These are phyloP conservation scores for Macrotus californicus DNA, from an alignment of 2,113 vertebrate species.

Conservation along the genomic window DNA sequence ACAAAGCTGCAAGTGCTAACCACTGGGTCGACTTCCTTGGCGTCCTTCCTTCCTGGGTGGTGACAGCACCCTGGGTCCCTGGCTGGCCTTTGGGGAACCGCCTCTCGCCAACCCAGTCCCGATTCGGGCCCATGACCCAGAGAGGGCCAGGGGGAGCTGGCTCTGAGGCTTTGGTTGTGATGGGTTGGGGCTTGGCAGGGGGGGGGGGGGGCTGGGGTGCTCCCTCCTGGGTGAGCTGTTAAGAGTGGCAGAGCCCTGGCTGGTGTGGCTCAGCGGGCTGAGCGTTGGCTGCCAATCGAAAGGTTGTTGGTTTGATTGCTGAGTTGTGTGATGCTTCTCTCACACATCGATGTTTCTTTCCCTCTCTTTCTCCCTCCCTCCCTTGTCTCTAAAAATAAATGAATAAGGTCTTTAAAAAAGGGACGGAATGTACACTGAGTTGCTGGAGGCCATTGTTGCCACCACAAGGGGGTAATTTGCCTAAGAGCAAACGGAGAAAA, in stretches of 20 bases:
- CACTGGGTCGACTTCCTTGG: fast-evolving
- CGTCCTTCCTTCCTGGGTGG: not conserved
- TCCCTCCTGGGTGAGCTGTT: not conserved
- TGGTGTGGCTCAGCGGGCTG: no score
- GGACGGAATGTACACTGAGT: not conserved
- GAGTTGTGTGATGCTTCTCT: no score
- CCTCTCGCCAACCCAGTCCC: not conserved
- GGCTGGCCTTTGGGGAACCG: not conserved
- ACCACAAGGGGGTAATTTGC: not conserved
- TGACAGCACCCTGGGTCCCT: not conserved
- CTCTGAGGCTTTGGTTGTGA: not conserved
- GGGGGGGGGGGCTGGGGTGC: no score
- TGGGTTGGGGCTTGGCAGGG: not conserved
- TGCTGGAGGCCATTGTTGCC: not conserved
- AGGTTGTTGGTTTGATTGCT: no score
- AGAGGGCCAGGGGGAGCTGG: not conserved
- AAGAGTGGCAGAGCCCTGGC: no score
- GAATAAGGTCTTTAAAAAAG: no score
- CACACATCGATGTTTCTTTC: no score
- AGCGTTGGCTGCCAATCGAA: no score
- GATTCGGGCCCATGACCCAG: not conserved
- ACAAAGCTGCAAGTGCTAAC: not conserved
- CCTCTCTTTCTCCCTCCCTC: no score
- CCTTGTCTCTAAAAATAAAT: no score
- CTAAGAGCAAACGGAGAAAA: not conserved